Conservation (phyloP, 2,113 vertebrate species). For the Ailuropoda melanoleuca region DNA sequence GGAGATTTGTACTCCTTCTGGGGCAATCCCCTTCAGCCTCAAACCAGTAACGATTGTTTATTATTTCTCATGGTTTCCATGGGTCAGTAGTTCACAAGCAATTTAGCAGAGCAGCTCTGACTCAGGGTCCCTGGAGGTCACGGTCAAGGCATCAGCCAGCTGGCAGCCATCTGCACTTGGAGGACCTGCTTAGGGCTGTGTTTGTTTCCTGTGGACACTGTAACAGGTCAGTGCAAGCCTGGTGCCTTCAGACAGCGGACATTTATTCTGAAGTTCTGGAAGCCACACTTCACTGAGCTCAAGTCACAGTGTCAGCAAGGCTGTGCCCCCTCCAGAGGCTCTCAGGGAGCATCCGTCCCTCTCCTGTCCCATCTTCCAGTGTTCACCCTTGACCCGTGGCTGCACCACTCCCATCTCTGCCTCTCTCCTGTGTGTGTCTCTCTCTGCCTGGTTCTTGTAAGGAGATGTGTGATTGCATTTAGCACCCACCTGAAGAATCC, state of each 20-base stretch:
- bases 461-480: neutral
- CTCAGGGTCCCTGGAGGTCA: neutral
- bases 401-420: neutral
- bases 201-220: neutral
- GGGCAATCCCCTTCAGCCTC: neutral
- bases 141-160: neutral
- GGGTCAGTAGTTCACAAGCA: neutral
- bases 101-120: neutral
- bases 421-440: neutral
- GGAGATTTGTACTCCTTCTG: neutral
- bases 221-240: neutral
- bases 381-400: neutral
- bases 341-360: neutral
- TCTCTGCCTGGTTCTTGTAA: neutral
- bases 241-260: neutral
- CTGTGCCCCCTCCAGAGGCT: neutral
- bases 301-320: neutral
- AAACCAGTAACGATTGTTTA: neutral
- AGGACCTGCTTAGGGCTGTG: neutral
- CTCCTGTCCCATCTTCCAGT: neutral
- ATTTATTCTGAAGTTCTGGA: neutral
- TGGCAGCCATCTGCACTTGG: neutral
- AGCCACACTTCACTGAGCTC: neutral
- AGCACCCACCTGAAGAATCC: neutral
- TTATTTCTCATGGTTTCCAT: neutral